Base-by-base conservation (phyloP, 2,888 invertebrate genomes). In the Camponotus fellah region DNA sequence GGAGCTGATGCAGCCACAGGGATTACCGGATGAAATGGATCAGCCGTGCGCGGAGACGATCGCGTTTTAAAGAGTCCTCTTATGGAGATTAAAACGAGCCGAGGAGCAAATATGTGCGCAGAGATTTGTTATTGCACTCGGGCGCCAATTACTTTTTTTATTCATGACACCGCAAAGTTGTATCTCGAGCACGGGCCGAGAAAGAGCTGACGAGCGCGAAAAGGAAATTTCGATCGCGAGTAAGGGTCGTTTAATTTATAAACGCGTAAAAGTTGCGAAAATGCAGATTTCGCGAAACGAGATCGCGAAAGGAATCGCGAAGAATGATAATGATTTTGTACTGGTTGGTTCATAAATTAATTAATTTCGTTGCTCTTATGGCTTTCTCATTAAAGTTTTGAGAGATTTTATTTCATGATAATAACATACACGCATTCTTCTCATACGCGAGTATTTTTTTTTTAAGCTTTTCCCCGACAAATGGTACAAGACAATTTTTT, bases 41-140 rank as follows among this genome's bases (percentile, higher is more conserved):
- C 79, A 80, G 60, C 60, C 26, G 32, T 58, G 21, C 74, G 49
- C n/a, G 75, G 74, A 49, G 74, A 60, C 46, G 58, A 80, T 80
- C 74, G 75, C 75, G 60, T 74, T 80, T 80, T 72, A 80, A 80
- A 72, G 60, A 74, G 74, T 72, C 37, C 74, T 80, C 79, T 80
- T 80, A 80, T 46, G 74, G 72, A 74, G 79, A 72, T 80, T 80
- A 80, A 60, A 80, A 60, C 79, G 26, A 21, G 46, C 46, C 58
- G 60, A 60, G 74, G 60, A 60, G 37, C 37, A 79, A 40, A 46
- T 21, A 12, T n/a, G 56, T 37, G 32, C 46, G 46, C 32, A 21
- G 49, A 74, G 74, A 80, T 80, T 72, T 80, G 74, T 80, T 80
- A 74, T 60, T 37, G 60, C 75, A 74, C 74, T 74, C 46, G 32